A percentile compares a stretch with the other conserved stretches of the same genome.
These are phyloP conservation scores for Pantelozetes paolii DNA, from an alignment of 2,888 invertebrate species.

Conservation along the genomic window DNA sequence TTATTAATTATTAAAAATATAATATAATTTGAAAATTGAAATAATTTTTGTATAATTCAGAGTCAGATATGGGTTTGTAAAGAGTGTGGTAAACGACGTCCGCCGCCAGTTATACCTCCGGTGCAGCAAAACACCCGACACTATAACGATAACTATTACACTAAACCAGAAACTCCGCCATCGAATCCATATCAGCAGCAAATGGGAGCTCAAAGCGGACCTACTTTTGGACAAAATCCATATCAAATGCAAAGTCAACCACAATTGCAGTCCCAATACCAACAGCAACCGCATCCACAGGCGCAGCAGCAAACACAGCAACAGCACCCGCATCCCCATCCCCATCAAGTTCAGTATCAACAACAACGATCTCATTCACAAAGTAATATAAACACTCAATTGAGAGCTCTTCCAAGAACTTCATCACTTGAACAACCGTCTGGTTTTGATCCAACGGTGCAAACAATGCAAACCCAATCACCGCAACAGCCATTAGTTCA, in stretches of 20 bases:
- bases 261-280: slow-evolving; percentile 41
- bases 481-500: slow-evolving; percentile 35
- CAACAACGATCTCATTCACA: slow-evolving; percentile 22
- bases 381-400: slow-evolving; percentile 23
- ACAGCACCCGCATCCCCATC: slow-evolving; percentile 39
- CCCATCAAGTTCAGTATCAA: slow-evolving; percentile 18
- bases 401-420: slow-evolving; percentile 23
- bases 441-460: slow-evolving; percentile 30
- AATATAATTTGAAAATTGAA: no score
- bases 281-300: slow-evolving; percentile 53
- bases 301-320: slow-evolving; percentile 42
- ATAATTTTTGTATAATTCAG: no score
- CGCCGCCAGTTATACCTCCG: slow-evolving; percentile 9
- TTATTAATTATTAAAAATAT: no score
- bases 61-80: slow-evolving; percentile 33
- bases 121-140: neutral
- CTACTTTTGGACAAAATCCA: neutral
- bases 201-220: neutral
- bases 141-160: slow-evolving; percentile 16
- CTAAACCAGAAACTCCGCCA: slow-evolving; percentile 2
- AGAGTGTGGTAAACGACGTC: slow-evolving; percentile 26
- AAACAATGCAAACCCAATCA: slow-evolving; percentile 22
- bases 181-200: slow-evolving; percentile 1
- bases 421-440: slow-evolving; percentile 32
- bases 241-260: slow-evolving; percentile 41